These are phyloP conservation scores for Pelobates cultripes DNA, from an alignment of 2,797 vertebrate species.

Conservation along the genomic window DNA sequence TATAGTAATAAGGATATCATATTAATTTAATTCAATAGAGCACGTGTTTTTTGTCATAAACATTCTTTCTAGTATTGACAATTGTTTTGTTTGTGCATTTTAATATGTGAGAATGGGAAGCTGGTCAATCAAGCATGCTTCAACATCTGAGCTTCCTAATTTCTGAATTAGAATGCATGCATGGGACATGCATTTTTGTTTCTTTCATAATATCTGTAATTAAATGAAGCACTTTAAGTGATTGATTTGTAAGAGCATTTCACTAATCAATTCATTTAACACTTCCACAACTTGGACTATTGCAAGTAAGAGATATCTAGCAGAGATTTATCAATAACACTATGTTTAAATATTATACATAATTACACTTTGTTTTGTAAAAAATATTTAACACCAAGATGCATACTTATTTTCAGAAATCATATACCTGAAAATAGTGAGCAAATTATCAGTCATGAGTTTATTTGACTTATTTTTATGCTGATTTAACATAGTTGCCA, in stretches of 20 bases:
- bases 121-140: constrained; percentile 20
- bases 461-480: too few relatives aligned
- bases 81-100: constrained; percentile 14
- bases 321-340: not conserved
- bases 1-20: not conserved
- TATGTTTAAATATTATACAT: not conserved
- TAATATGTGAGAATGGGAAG: constrained; percentile 8
- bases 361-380: too few relatives aligned
- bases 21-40: constrained; percentile 17
- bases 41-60: constrained; percentile 7
- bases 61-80: constrained; percentile 2
- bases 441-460: too few relatives aligned
- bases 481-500: too few relatives aligned
- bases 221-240: not conserved
- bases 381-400: too few relatives aligned
- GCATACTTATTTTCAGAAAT: too few relatives aligned
- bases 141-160: constrained; percentile 8
- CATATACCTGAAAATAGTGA: too few relatives aligned
- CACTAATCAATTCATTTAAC: not conserved
- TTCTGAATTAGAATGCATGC: constrained; percentile 24
- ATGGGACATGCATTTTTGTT: not conserved
- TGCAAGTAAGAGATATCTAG: not conserved
- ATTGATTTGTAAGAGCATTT: not conserved
- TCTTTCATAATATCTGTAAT: not conserved
- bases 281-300: too few relatives aligned